Base-by-base conservation (phyloP, 2,797 vertebrate genomes). In the Xenops minutus region DNA sequence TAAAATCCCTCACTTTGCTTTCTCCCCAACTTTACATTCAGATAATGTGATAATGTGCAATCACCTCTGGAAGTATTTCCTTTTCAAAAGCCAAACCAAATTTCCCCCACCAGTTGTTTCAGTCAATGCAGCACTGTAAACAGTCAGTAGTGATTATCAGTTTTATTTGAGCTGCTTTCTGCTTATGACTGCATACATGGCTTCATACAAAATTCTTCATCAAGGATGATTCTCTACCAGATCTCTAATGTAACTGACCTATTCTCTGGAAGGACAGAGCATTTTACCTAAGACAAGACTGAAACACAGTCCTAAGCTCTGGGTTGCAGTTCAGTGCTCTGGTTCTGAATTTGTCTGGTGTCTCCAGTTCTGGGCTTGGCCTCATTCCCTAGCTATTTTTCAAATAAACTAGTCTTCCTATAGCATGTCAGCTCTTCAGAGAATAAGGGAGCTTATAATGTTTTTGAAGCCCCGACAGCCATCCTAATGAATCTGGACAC, bases 1-100 rank as follows among this genome's bases (percentile, higher is more conserved):
- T 68, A 68, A 49, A 85, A 85, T 15, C 7, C 7, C 12, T 67
- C 41, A n/a, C 12, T 16, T 71, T 66, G 8, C 8, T 69, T 27
- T 51, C 34, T 85, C 30, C 30, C 12, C 1, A 2, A 14, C 39
- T 69, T 78, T 43, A 56, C 21, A 34, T 62, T 81, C 26, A 16
- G 29, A 19, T 69, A 44, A 44, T 48, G 12, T 63, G 58, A 55
- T 67, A 44, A 27, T 59, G 12, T 52, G 10, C 82, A 76, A 79
- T 72, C 77, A 85, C 44, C 16, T 87, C 76, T 71, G 23, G 27
- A 81, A 66, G 32, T 44, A 62, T 24, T 92, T 86, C 34, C 58
- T 56, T 79, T n/a, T 7, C 49, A 61, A 64, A 69, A 73, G 29
- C 24, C 63, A 74, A 69, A 16, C 27, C 23, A 34, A 62, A 76